phyloP scores from a whole-genome alignment of 2,888 invertebrate genomes.

The Sceliomorpha sp. region DNA sequence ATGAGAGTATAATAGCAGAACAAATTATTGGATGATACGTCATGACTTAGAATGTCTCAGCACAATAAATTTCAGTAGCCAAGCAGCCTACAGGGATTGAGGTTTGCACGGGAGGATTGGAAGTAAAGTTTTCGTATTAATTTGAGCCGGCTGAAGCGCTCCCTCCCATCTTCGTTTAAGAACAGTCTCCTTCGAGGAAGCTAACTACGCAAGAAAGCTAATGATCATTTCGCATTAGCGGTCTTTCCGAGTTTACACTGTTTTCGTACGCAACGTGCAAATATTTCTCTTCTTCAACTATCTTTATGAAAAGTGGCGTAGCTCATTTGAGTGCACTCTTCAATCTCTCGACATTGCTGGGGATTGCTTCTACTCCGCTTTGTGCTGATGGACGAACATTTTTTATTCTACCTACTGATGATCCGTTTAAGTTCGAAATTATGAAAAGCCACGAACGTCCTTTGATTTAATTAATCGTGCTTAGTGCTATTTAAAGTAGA shows the following conservation, averaged over 20 bases:
- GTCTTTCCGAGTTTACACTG: slow-evolving; percentile 45
- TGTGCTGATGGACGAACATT: slow-evolving; percentile 16
- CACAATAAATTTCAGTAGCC: slow-evolving; percentile 48
- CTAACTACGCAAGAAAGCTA: slow-evolving; percentile 55
- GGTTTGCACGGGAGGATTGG: slow-evolving; percentile 45
- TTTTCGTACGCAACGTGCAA: slow-evolving; percentile 55
- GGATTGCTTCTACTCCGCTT: slow-evolving; percentile 5
- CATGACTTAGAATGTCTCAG: slow-evolving; percentile 48
- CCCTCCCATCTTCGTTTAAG: slow-evolving; percentile 23
- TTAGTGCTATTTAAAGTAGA: no score
- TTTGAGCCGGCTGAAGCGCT: slow-evolving; percentile 51
- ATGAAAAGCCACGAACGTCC: no score
- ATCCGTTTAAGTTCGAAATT: slow-evolving; percentile 9
- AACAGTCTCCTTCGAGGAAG: slow-evolving; percentile 34
- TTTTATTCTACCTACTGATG: slow-evolving; percentile 9
- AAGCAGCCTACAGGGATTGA: slow-evolving; percentile 52
- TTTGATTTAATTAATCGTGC: no score
- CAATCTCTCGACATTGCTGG: not conserved
- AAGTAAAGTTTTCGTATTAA: slow-evolving; percentile 59
- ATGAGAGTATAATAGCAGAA: slow-evolving; percentile 32
- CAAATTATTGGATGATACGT: slow-evolving; percentile 41
- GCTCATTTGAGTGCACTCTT: slow-evolving; percentile 9
- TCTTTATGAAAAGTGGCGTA: slow-evolving; percentile 14
- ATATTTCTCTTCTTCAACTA: slow-evolving; percentile 49
- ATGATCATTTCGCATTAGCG: slow-evolving; percentile 58